Conservation (phyloP, 1,140 invertebrate species). For the Trinorchestia longiramus region DNA sequence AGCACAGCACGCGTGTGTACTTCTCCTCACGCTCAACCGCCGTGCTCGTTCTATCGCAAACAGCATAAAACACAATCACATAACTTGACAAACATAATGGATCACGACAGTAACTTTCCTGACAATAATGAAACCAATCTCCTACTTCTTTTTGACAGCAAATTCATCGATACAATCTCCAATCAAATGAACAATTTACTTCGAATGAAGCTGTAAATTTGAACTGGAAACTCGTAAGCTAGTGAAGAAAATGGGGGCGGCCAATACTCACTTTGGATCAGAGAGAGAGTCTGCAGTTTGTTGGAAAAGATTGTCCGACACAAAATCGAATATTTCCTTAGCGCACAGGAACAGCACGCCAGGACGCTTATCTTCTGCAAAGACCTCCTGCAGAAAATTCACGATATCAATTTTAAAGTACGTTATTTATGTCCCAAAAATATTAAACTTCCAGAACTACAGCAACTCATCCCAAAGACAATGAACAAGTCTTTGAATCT, state of each 20-base stretch:
- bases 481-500: neutral
- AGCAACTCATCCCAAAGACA: neutral
- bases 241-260: neutral
- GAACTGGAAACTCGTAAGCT: neutral
- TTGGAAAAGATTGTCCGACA: constrained; percentile 79
- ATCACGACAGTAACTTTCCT: neutral
- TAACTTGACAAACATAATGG: neutral
- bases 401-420: neutral
- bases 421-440: neutral
- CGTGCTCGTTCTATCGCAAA: constrained; percentile 77
- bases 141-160: too few species aligned
- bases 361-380: constrained; percentile 78
- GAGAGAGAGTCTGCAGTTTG: constrained; percentile 77
- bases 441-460: neutral
- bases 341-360: constrained; percentile 83
- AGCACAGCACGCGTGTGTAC: constrained; percentile 41
- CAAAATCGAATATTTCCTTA: constrained; percentile 80
- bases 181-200: neutral
- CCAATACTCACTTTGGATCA: constrained; percentile 74
- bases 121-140: neutral
- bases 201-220: neutral
- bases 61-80: constrained; percentile 53
- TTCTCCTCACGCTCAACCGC: constrained; percentile 71
- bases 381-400: constrained; percentile 68
- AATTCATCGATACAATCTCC: too few species aligned